Evolutionary conservation across 2,888 invertebrate genomes (phyloP).

Genomic region (Hesperia comma): DNA sequence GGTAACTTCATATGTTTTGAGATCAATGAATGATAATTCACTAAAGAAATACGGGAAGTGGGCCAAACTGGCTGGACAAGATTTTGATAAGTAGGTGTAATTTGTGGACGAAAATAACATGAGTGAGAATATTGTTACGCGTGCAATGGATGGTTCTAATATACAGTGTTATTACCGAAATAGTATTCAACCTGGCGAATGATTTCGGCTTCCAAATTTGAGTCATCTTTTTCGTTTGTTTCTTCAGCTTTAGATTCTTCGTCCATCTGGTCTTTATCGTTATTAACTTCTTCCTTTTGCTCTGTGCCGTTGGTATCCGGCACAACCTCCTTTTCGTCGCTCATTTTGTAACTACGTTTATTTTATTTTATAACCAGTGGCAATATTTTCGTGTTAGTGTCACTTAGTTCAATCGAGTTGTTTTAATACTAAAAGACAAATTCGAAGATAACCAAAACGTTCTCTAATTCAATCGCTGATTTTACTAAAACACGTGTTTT

Average conservation of each 20-base stretch:
- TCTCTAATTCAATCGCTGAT: too few species aligned
- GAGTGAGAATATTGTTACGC: too few species aligned
- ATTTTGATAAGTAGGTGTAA: too few species aligned
- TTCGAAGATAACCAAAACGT: too few species aligned
- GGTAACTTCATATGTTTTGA: too few species aligned
- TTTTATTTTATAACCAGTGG: not conserved
- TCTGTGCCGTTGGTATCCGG: slow-evolving; percentile 61
- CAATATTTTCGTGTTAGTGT: too few species aligned
- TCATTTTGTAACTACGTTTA: slow-evolving; percentile 53
- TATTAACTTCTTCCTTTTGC: slow-evolving; percentile 51
- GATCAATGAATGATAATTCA: too few species aligned
- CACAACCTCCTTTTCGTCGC: slow-evolving; percentile 67
- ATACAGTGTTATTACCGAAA: slow-evolving; percentile 69
- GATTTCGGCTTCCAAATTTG: slow-evolving; percentile 83
- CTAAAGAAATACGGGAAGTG: not conserved
- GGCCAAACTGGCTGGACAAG: too few species aligned
- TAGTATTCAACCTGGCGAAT: slow-evolving; percentile 88
- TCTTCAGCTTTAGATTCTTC: slow-evolving; percentile 54
- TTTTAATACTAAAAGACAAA: too few species aligned
- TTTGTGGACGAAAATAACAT: too few species aligned
- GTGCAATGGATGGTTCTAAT: not conserved
- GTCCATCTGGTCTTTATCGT: slow-evolving; percentile 43
- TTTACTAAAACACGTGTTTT: slow-evolving; percentile 55
- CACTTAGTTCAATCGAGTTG: too few species aligned
- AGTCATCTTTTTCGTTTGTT: slow-evolving; percentile 45